Evolutionary conservation across 2,888 invertebrate species (phyloP), one percentile per base, ranked within the genome.

Genomic region (Bombylius discolor): DNA sequence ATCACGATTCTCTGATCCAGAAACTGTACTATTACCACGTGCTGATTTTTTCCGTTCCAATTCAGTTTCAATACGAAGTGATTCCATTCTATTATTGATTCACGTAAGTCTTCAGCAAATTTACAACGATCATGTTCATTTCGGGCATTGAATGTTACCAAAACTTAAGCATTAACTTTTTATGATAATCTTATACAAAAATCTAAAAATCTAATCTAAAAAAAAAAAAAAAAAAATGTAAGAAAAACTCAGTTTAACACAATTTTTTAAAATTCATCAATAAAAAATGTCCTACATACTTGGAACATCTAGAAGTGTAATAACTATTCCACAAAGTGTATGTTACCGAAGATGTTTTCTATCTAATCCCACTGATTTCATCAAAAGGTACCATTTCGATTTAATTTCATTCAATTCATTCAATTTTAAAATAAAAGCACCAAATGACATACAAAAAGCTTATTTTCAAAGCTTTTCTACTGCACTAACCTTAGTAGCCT

Each of bases 111-210:
- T 70, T 97, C 97, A 1, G 96, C 95, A 77, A 99, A 99, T 77
- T 97, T 97, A 78, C 91, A 90, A 65, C 97, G 83, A 76, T 99
- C 99, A 73, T 97, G 96, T 70, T 96, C 96, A 74, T 98, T 99
- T 66, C 98, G 84, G 0, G 98, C 97, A 76, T 99, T 98, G 75
- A 99, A 96, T 58, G 92, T 94, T 58, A 96, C 87, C 63, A 96
- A 79, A 13, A 90, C 83, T 65, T 92, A 89, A 8, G 87, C 87
- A 77, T 96, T 95, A 51, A 94, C 89, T 64, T 92, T 88, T 61
- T 94, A 93, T 45, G 89, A 89, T 33, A 97, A 78, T 57, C 91
- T 86, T 67, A 97, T 93, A 62, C 96, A 96, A 78, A 87, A 94
- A n/a, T n/a, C n/a, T n/a, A n/a, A n/a, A n/a, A n/a, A n/a, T n/a